Evolutionary conservation across 1,140 invertebrate species (phyloP).

Genomic region (Ridgeia piscesae): DNA sequence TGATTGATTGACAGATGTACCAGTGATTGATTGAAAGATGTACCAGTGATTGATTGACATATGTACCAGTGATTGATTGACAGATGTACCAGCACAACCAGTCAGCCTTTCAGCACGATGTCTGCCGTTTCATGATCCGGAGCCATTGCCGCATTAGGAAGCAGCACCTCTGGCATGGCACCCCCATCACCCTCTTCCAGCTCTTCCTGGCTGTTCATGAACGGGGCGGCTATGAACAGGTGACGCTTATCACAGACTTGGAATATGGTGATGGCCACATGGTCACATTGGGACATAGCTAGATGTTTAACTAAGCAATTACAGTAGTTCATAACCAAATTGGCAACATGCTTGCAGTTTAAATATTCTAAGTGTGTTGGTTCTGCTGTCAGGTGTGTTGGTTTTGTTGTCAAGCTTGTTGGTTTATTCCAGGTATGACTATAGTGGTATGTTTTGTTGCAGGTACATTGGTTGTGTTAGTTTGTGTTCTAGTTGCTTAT

Average conservation of each 20-base stretch:
- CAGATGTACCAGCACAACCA: not conserved
- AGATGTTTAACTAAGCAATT: too few species aligned
- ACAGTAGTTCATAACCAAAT: too few species aligned
- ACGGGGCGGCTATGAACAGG: not conserved
- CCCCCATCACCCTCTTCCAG: slow-evolving; percentile 7
- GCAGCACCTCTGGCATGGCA: slow-evolving; percentile 1
- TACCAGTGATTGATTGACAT: not conserved
- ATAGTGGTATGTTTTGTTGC: too few species aligned
- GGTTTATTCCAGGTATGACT: too few species aligned
- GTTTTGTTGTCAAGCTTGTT: too few species aligned
- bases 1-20: not conserved
- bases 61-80: not conserved
- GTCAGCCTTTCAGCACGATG: not conserved
- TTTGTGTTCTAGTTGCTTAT: too few species aligned
- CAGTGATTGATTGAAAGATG: not conserved
- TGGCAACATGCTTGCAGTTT: too few species aligned
- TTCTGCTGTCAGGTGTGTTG: too few species aligned
- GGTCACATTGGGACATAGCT: too few species aligned
- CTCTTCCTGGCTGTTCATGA: slow-evolving; percentile 5
- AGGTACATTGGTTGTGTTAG: too few species aligned
- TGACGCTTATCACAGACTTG: not conserved
- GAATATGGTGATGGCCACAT: too few species aligned
- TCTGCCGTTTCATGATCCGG: not conserved
- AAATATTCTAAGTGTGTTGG: too few species aligned
- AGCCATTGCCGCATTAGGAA: not conserved